Evolutionary conservation across 2,797 vertebrate species (phyloP).

Genomic region (Arremon aurantiirostris): DNA sequence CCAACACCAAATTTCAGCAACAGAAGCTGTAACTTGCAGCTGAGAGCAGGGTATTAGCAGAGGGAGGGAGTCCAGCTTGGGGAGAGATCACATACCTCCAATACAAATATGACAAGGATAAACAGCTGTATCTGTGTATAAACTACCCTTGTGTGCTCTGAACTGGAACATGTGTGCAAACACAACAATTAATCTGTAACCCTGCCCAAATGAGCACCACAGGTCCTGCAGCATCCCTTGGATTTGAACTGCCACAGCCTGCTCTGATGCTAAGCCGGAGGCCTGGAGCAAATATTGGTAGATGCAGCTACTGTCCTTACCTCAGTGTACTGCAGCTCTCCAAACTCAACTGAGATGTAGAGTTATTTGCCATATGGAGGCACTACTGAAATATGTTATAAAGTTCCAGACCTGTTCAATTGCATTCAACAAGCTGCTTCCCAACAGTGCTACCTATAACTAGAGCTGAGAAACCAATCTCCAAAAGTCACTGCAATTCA

Average conservation of each 20-base stretch:
- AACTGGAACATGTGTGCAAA: not conserved
- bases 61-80: not conserved
- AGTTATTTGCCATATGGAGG: not conserved
- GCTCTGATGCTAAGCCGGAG: fast-evolving
- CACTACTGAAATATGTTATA: not conserved
- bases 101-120: not conserved
- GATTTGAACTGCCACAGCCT: not conserved
- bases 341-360: fast-evolving
- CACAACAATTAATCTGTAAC: fast-evolving
- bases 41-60: fast-evolving
- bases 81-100: not conserved
- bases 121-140: not conserved
- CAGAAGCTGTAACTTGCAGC: not conserved
- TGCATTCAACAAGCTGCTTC: not conserved
- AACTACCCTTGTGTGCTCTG: not conserved
- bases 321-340: not conserved
- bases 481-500: not conserved
- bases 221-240: not conserved
- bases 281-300: fast-evolving
- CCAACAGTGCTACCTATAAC: not conserved
- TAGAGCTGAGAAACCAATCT: not conserved
- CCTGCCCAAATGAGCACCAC: not conserved
- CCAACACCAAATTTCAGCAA: not conserved
- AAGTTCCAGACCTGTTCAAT: not conserved
- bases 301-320: not conserved